These are phyloP conservation scores for Dreissena rostriformis DNA, from an alignment of 1,140 invertebrate species.

Conservation along the genomic window DNA sequence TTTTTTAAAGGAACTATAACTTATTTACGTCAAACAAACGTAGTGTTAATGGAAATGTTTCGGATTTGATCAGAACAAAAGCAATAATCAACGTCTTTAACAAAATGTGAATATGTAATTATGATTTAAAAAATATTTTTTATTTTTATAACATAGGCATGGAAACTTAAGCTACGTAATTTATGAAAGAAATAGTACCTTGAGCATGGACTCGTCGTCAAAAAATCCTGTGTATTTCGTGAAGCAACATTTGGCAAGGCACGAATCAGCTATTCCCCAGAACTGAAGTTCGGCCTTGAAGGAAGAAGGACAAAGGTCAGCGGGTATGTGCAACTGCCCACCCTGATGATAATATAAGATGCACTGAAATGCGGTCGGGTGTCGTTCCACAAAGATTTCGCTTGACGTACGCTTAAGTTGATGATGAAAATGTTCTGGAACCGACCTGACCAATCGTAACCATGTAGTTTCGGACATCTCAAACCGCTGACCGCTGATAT, in stretches of 20 bases:
- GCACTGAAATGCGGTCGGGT: conserved; percentile 45
- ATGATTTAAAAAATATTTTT: too few species aligned
- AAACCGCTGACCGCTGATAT: conserved; percentile 32
- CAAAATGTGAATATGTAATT: too few species aligned
- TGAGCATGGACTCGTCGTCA: conserved; percentile 22
- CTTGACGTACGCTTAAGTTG: background rate
- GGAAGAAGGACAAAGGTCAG: conserved; percentile 61
- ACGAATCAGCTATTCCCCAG: conserved; percentile 64
- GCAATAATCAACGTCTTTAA: too few species aligned
- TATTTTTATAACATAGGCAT: too few species aligned
- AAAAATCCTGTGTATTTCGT: conserved; percentile 35
- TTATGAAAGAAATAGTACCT: background rate
- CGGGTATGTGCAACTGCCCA: conserved; percentile 68
- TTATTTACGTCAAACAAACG: background rate
- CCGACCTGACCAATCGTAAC: background rate
- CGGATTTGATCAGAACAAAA: too few species aligned
- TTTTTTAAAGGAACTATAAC: background rate
- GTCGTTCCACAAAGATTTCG: conserved; percentile 32
- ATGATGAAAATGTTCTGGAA: background rate
- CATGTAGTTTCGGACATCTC: conserved; percentile 23
- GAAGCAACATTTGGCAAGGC: conserved; percentile 68
- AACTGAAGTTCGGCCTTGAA: conserved; percentile 69
- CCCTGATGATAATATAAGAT: conserved; percentile 67
- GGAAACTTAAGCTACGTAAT: too few species aligned
- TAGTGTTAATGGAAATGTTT: background rate